These are phyloP conservation scores for Amblyjoppa fuscipennis DNA, from an alignment of 2,888 invertebrate genomes.

Conservation along the genomic window DNA sequence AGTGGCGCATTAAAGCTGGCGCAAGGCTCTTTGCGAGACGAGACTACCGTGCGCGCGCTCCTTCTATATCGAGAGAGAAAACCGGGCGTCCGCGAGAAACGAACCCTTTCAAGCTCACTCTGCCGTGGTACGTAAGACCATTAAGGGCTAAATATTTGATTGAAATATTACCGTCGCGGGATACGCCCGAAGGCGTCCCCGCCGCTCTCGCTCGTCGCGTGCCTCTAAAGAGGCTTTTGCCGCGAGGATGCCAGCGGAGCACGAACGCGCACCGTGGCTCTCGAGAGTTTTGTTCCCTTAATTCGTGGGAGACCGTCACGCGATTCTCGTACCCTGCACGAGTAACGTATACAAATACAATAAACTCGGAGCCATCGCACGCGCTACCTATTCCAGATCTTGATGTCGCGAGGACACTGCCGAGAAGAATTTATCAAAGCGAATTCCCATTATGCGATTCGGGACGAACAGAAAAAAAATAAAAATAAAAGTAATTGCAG, in stretches of 20 bases:
- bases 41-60: slow-evolving; percentile 32
- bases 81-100: slow-evolving; percentile 41
- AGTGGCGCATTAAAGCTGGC: slow-evolving; percentile 74
- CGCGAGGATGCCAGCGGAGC: slow-evolving; percentile 65
- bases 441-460: not conserved
- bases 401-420: slow-evolving; percentile 24
- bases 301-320: slow-evolving; percentile 64
- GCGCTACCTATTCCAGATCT: not conserved
- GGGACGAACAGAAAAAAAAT: not conserved
- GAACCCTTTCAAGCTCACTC: slow-evolving; percentile 74
- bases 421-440: slow-evolving; percentile 25
- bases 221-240: slow-evolving; percentile 75
- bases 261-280: slow-evolving; percentile 59
- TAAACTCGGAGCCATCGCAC: slow-evolving; percentile 9
- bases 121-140: slow-evolving; percentile 76
- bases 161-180: slow-evolving; percentile 78
- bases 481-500: not conserved
- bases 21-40: slow-evolving; percentile 72
- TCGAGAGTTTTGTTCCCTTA: slow-evolving; percentile 69
- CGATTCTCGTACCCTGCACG: slow-evolving; percentile 23
- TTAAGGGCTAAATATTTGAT: slow-evolving; percentile 81
- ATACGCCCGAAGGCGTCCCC: not conserved
- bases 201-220: slow-evolving; percentile 73
- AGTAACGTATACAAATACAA: slow-evolving; percentile 25
- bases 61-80: not conserved